phyloP scores from a whole-genome alignment of 2,888 invertebrate species.

The Sicus ferrugineus region DNA sequence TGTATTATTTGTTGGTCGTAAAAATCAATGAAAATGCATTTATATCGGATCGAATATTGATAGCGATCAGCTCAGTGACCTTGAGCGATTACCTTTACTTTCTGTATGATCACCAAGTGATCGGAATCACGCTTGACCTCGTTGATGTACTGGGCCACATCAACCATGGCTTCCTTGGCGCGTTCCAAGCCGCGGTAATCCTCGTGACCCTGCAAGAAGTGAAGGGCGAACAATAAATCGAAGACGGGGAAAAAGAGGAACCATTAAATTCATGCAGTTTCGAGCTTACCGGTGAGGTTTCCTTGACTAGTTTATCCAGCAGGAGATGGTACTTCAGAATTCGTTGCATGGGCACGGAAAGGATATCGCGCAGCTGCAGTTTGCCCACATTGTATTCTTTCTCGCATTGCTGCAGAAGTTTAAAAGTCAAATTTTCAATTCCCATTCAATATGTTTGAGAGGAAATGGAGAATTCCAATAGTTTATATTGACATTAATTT shows the following conservation, averaged over 20 bases:
- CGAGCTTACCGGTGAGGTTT: constrained; percentile 77
- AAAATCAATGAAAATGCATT: no score
- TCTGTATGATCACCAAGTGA: constrained; percentile 85
- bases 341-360: constrained; percentile 98
- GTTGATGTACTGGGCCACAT: constrained; percentile 96
- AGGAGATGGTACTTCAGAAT: constrained; percentile 96
- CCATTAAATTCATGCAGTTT: not conserved
- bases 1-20: no score
- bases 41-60: no score
- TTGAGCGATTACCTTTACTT: constrained; percentile 75
- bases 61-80: not conserved
- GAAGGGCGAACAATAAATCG: not conserved
- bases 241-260: not conserved
- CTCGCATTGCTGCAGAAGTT: constrained; percentile 80
- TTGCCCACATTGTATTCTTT: constrained; percentile 93
- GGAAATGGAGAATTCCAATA: no score
- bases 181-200: constrained; percentile 83
- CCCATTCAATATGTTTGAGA: not conserved
- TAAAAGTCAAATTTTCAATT: constrained; percentile 27
- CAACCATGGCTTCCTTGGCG: constrained; percentile 95
- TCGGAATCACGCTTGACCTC: constrained; percentile 98
- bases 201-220: constrained; percentile 72
- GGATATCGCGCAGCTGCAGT: constrained; percentile 92
- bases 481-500: no score
- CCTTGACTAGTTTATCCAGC: constrained; percentile 86